Percentiles rank a stretch among this genome's conserved stretches.
phyloP scores from a whole-genome alignment of 2,888 invertebrate genomes.

The Eulithis testata region DNA sequence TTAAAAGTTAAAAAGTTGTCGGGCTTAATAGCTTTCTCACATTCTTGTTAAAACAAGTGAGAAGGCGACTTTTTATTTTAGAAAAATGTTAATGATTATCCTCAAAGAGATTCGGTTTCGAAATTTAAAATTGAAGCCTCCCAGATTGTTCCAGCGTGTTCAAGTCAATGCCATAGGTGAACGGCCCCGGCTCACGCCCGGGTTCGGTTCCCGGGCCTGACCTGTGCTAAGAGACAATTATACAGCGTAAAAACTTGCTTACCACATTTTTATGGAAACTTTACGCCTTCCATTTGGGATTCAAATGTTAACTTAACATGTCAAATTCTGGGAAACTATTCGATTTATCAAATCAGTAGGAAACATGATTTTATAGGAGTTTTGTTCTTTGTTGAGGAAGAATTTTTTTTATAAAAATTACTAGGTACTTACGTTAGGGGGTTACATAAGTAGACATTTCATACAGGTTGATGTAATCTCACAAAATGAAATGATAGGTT shows the following conservation, averaged over 20 bases:
- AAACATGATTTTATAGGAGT: slow-evolving; percentile 5
- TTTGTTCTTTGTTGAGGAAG: slow-evolving; percentile 4
- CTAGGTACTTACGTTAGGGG: too few species aligned
- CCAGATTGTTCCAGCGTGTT: slow-evolving; percentile 9
- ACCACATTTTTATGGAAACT: slow-evolving; percentile 17
- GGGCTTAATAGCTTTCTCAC: too few species aligned
- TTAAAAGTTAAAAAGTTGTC: too few species aligned
- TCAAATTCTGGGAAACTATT: slow-evolving; percentile 9
- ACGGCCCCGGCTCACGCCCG: slow-evolving; percentile 48
- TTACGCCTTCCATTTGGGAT: slow-evolving; percentile 22
- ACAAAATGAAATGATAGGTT: too few species aligned
- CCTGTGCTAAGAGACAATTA: slow-evolving; percentile 39
- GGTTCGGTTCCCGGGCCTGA: slow-evolving; percentile 51
- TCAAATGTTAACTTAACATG: slow-evolving; percentile 7
- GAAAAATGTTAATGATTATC: too few species aligned
- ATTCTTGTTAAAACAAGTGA: too few species aligned
- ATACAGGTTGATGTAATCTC: too few species aligned
- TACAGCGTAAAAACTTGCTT: slow-evolving; percentile 28
- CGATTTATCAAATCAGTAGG: slow-evolving; percentile 2
- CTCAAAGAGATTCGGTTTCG: neutral
- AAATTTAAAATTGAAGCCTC: neutral
- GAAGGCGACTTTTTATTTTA: too few species aligned
- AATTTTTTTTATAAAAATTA: neutral
- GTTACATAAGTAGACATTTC: too few species aligned
- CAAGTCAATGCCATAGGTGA: slow-evolving; percentile 53